Base-by-base conservation (phyloP, 2,113 vertebrate species). In the Mirounga angustirostris region DNA sequence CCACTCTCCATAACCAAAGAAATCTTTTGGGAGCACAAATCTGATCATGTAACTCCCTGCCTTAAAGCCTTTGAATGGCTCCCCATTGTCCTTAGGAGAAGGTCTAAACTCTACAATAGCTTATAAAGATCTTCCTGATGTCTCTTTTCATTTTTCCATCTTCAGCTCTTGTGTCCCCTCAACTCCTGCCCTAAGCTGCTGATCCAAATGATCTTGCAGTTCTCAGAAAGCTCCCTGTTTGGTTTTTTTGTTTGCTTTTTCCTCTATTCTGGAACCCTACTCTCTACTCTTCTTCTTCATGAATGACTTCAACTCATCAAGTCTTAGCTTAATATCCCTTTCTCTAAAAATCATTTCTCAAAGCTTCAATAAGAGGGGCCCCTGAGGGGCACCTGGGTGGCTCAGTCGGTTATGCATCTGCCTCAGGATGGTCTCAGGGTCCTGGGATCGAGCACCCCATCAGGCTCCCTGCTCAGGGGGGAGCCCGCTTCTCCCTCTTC, bases 271-370 rank as follows among this genome's bases (percentile, higher is more conserved):
- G 40, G 61, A 94, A 84, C 5, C 15, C 65, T 58, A 56, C 21
- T 76, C 1, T 74, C 33, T 71, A 63, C 21, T 80, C 22, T 84
- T 84, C 7, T 18, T 69, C 67, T 73, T 78, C 33, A 8, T 46
- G 63, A 86, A 46, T 52, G 58, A 93, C 22, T 79, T 96, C 80
- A 93, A 15, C 28, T 78, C 46, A n/a, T 52, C 54, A 78, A 90
- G 22, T 83, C 24, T 83, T 94, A 80, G 54, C 33, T 87, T 88
- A 69, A 18, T 81, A 63, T 36, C n/a, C 14, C 56, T 86, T 92
- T 84, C 30, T 69, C 46, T 87, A 86, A 83, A 89, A 93, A 87
- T 43, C 33, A 43, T 46, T 90, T 89, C 88, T 67, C 40, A 76
- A 61, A 91, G 65, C 36, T 74, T 73, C 65, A 36, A 78, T 69